A percentile compares a stretch with the other conserved stretches of the same genome.
Evolutionary conservation across 2,797 vertebrate species (phyloP).

Genomic region (Acipenser ruthenus): DNA sequence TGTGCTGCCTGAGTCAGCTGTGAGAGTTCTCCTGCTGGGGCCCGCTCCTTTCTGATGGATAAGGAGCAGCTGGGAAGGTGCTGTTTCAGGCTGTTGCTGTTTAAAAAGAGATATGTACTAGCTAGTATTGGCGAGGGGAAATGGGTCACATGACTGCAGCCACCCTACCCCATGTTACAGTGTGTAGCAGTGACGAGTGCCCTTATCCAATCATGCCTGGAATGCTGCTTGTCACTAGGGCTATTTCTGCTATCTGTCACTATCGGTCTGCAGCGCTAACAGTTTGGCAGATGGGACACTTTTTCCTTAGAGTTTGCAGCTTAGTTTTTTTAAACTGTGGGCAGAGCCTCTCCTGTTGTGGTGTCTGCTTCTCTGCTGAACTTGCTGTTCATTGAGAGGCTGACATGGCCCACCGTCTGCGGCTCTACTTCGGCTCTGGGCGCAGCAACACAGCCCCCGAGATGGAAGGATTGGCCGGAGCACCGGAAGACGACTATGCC

Average conservation of each 20-base stretch:
- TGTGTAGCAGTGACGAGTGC: constrained; percentile 69
- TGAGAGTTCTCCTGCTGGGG: constrained; percentile 42
- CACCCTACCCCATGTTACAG: constrained; percentile 79
- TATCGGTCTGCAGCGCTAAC: constrained; percentile 74
- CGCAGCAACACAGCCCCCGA: constrained; percentile 92
- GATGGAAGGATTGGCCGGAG: constrained; percentile 68
- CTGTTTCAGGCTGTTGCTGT: constrained; percentile 62
- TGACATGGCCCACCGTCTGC: constrained; percentile 91
- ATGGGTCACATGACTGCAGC: constrained; percentile 71
- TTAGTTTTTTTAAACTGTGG: constrained; percentile 68
- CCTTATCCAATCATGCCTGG: constrained; percentile 94
- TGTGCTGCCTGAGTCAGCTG: constrained; percentile 56
- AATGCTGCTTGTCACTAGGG: constrained; percentile 92
- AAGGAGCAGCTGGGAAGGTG: constrained; percentile 78
- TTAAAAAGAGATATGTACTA: constrained; percentile 45
- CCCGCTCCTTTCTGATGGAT: constrained; percentile 65
- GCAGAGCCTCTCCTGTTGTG: constrained; percentile 57
- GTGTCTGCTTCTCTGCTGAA: constrained; percentile 54
- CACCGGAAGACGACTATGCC: constrained; percentile 63
- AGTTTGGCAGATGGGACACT: constrained; percentile 74
- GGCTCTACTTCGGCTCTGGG: constrained; percentile 91
- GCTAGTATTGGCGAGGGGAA: constrained; percentile 56
- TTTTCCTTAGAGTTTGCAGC: constrained; percentile 57
- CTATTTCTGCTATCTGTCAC: constrained; percentile 98
- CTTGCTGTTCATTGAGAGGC: constrained; percentile 35